These are phyloP conservation scores for Ptilonorhynchus violaceus DNA, from an alignment of 2,113 vertebrate genomes.

Conservation along the genomic window DNA sequence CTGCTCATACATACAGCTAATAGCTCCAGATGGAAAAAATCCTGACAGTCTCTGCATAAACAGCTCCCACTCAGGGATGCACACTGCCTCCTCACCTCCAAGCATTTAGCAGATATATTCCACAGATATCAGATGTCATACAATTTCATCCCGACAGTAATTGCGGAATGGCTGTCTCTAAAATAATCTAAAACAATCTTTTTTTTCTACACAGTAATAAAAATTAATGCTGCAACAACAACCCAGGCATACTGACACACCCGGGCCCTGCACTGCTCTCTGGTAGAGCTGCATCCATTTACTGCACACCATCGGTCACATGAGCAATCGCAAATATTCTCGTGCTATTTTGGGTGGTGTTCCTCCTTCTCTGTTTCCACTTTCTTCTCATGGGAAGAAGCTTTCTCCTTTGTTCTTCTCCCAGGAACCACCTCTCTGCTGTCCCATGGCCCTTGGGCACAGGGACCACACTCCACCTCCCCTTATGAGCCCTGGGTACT, in stretches of 20 bases:
- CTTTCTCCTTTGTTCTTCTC: background rate
- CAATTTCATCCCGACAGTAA: background rate
- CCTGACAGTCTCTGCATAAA: background rate
- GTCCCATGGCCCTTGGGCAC: background rate
- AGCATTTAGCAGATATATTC: background rate
- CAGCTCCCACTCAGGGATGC: background rate
- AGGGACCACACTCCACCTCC: fast-evolving
- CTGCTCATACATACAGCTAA: background rate
- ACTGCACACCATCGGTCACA: background rate
- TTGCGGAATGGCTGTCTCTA: background rate
- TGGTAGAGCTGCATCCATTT: background rate
- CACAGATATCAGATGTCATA: background rate
- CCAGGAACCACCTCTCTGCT: background rate
- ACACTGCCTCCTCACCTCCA: background rate
- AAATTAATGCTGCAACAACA: background rate
- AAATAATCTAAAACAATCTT: background rate
- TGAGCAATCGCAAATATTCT: background rate
- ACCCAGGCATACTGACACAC: fast-evolving
- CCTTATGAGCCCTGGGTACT: background rate
- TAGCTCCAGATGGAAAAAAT: background rate
- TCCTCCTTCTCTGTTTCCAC: background rate
- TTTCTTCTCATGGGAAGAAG: background rate
- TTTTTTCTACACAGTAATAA: background rate
- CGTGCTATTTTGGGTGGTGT: background rate
- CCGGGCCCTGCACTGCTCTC: background rate